Evolutionary conservation across 2,797 vertebrate genomes (phyloP).

Genomic region (Lutjanus campechanus): DNA sequence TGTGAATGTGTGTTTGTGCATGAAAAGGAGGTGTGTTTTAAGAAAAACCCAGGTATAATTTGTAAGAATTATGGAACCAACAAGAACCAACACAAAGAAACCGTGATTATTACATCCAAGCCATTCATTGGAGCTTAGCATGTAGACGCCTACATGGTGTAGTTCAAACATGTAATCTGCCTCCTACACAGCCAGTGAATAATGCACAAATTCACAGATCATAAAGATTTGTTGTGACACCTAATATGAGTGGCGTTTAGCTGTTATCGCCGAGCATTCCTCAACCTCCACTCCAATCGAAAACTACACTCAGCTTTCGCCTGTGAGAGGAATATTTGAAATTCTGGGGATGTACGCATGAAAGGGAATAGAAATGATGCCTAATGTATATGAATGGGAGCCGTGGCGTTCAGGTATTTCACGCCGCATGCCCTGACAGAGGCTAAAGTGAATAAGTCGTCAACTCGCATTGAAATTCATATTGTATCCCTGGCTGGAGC

Average conservation of each 20-base stretch:
- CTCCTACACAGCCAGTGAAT: conserved; percentile 9
- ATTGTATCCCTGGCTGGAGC: conserved; percentile 68
- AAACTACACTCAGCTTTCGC: conserved; percentile 32
- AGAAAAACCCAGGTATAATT: conserved; percentile 30
- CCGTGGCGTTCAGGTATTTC: conserved; percentile 69
- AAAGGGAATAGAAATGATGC: conserved; percentile 63
- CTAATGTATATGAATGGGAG: conserved; percentile 71
- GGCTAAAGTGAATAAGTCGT: conserved; percentile 75
- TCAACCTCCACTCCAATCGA: conserved; percentile 33
- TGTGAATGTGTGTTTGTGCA: not conserved
- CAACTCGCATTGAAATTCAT: conserved; percentile 75
- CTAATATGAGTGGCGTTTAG: conserved; percentile 46
- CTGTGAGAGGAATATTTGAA: conserved; percentile 48
- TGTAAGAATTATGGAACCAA: conserved; percentile 30
- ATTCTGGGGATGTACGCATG: conserved; percentile 48
- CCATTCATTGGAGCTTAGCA: conserved; percentile 39
- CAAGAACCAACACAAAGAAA: conserved; percentile 20
- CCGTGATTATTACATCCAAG: conserved; percentile 19
- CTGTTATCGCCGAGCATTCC: conserved; percentile 40
- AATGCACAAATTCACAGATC: conserved; percentile 43
- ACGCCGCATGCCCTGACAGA: conserved; percentile 60
- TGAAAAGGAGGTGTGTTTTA: conserved; percentile 1
- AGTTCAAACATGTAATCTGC: conserved; percentile 40
- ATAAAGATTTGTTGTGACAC: conserved; percentile 60
- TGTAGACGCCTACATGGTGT: conserved; percentile 20